Base-by-base conservation (phyloP, 1,140 invertebrate genomes). In the Bilobella aurantiaca region DNA sequence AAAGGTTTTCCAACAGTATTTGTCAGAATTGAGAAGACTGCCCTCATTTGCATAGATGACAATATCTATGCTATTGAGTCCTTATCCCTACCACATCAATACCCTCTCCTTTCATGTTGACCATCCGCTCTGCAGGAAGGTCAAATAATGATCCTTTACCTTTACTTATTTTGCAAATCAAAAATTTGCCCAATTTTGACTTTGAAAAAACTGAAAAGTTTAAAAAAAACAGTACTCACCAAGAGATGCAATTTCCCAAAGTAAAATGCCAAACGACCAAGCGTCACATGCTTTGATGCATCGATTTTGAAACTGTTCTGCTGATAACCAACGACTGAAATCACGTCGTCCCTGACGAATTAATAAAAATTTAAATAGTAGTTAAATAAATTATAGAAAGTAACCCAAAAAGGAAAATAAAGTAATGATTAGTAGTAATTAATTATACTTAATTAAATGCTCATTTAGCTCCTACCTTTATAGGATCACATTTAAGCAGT, bases 221-320 rank as follows among this genome's bases (percentile, higher is more conserved):
- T 46, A 3, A 25, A 5, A 27, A 37, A 8, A 64, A 64, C 29
- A 73, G 34, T 31, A 62, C 64, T 64, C 73, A 81, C 81, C 90
- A 73, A 92, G 79, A n/a, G 87, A 84, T 60, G 87, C 81, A 68
- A 87, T 83, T 76, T 93, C 90, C 90, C 90, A 93, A 34, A 91
- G 76, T 8, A 92, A 74, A 63, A 88, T 83, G 2, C 85, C 90
- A 77, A 86, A 91, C 0, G 88, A 86, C 90, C 90, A 93, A 2
- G 90, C 82, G 74, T 91, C 87, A 65, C 86, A 87, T 72, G 87
- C 85, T 1, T 81, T 78, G 29, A 84, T 82, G 62, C 82, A 85
- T 29, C 83, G 82, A 70, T 83, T 83, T 63, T 82, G 81, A 65
- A 91, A 79, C 67, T 87, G 84, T 74, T 92, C 90, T 27, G 84